phyloP scores from a whole-genome alignment of 1,140 invertebrate species.

The Phenacoccus solenopsis region DNA sequence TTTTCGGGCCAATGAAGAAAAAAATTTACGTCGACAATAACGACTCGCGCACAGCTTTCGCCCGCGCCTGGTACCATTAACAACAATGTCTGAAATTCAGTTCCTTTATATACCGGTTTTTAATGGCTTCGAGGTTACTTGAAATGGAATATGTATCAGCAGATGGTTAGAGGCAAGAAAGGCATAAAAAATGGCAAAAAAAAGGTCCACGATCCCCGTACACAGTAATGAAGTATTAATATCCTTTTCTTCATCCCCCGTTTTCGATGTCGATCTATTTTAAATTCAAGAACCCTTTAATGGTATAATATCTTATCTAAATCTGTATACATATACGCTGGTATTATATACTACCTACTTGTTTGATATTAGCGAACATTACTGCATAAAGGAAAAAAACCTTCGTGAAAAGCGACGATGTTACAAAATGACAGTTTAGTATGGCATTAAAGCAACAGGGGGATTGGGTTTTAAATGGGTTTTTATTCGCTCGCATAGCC shows the following conservation, averaged over 20 bases:
- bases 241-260: not conserved
- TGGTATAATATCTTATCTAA: conserved; percentile 12
- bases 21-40: no score
- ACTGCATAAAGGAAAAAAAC: not conserved
- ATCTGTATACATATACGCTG: not conserved
- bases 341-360: not conserved
- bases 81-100: no score
- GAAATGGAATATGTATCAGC: not conserved
- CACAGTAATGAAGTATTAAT: conserved; percentile 11
- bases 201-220: not conserved
- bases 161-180: conserved; percentile 10
- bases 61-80: no score
- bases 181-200: no score
- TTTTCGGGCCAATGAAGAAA: no score
- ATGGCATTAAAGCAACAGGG: not conserved
- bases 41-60: no score
- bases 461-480: not conserved
- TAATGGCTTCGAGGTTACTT: not conserved
- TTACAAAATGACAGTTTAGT: conserved; percentile 8
- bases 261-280: not conserved
- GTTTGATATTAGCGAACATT: not conserved
- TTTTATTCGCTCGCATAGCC: not conserved
- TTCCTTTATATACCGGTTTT: no score
- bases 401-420: not conserved
- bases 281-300: conserved; percentile 8